phyloP scores from a whole-genome alignment of 2,113 vertebrate genomes.

The Felis catus region F.catus_Fca126_mat1.0 CM031414.1:70052501-70053000 shows the following conservation, averaged over 20 bases:
- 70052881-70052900: not conserved
- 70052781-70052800: not conserved
- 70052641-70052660: slow-evolving; percentile 52
- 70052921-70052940: not conserved
- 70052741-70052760: not conserved
- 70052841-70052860: not conserved
- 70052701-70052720: not conserved
- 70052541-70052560: slow-evolving; percentile 61
- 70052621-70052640: slow-evolving; percentile 40
- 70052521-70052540: slow-evolving; percentile 42
- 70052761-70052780: not conserved
- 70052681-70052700: not conserved
- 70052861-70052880: not conserved
- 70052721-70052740: not conserved
- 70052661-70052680: slow-evolving; percentile 8
- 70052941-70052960: not conserved
- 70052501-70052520: slow-evolving; percentile 39
- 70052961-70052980: not conserved
- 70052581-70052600: slow-evolving; percentile 59
- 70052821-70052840: not conserved
- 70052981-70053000: not conserved
- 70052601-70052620: slow-evolving; percentile 59
- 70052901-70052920: not conserved
- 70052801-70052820: not conserved
- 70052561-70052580: slow-evolving; percentile 67